Evolutionary conservation across 92 coral and sea anemone species (phyloP), one percentile per base, ranked within the genome.

Genomic region (Porites divaricata): DNA sequence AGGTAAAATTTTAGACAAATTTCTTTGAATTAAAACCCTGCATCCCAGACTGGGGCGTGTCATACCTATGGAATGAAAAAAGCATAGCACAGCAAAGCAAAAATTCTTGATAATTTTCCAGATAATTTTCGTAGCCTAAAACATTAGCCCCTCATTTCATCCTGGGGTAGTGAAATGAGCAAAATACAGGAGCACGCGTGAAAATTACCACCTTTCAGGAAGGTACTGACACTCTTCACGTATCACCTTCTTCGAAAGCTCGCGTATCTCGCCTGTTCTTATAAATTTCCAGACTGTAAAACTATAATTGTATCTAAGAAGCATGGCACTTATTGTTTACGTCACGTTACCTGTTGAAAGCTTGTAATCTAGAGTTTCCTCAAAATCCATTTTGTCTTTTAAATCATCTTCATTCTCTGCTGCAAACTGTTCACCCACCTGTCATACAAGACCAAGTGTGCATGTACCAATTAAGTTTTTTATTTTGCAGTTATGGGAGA

Each of bases 401-500:
- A 96, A 72, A 52, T 96, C 99, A 73, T 95, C 95, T 78, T 96
- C 98, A 84, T 96, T 96, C 81, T 96, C 99, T 70, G 77, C 86
- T 65, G 92, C 93, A 91, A 90, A 96, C 61, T 90, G 94, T n/a
- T 89, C 89, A 66, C 99, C 99, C 88, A 96, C 95, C 99, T 96
- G 80, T 6, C 70, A 53, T 2, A 65, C 6, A 67, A 74, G 2
- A 41, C n/a, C 24, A n/a, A 19, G 16, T 35, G 45, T 2, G 45
- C 45, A 35, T 35, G 45, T 35, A 2, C 35, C 41, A 16, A 72
- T 15, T 15, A 10, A 54, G 10, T 54, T 15, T 54, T 54, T 54
- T 15, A 54, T 54, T 54, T 54, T 35, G 45, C 59, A 54, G 59
- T 54, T 54, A 54, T 54, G 59, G 45, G 45, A 35, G 45, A 2